Evolutionary conservation across 2,797 vertebrate species (phyloP), one percentile per base, ranked within the genome.

Genomic region (Astyanax mexicanus): DNA sequence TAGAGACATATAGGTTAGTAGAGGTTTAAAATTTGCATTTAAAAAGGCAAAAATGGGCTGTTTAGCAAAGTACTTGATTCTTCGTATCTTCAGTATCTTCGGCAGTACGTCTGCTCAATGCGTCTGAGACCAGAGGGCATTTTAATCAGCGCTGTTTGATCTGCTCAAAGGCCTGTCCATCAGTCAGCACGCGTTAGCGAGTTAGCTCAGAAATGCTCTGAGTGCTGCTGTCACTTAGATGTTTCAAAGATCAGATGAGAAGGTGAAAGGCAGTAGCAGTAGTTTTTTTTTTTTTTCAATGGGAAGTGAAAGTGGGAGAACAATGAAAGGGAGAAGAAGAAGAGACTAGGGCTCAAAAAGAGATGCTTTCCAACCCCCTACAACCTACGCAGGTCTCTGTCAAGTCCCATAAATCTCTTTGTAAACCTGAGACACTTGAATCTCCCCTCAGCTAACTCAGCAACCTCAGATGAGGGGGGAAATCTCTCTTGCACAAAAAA

Each of bases 321-420:
- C 62, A 70, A 64, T 42, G 47, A 65, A 55, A 70, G 42, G 23
- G 19, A 60, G 11, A 72, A 8, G 11, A 72, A 8, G 12, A 13
- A 45, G 32, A 54, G 19, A 52, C 6, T 8, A 12, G 19, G 27
- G 51, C 17, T 29, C 10, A 42, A 13, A 32, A 57, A 38, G 35
- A 61, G 71, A 79, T 55, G 55, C 45, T n/a, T 58, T 70, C 25
- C 52, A 55, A 15, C 54, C 54, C 10, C 13, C 68, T 81, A 66
- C 25, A 65, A 74, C 40, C 65, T 42, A 8, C 40, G 51, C 55
- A 32, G 29, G 65, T 55, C 45, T 40, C 58, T 81, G 82, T 79
- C 79, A 81, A 72, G 77, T 61, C 40, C 40, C 52, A 74, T 81
- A 81, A 66, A 79, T 54, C 44, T 75, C 65, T 66, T 74, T 74